A percentile compares a stretch with the other conserved stretches of the same genome.
These are phyloP conservation scores for Thamnaconus septentrionalis DNA, from an alignment of 2,113 vertebrate species.

Conservation along the genomic window DNA sequence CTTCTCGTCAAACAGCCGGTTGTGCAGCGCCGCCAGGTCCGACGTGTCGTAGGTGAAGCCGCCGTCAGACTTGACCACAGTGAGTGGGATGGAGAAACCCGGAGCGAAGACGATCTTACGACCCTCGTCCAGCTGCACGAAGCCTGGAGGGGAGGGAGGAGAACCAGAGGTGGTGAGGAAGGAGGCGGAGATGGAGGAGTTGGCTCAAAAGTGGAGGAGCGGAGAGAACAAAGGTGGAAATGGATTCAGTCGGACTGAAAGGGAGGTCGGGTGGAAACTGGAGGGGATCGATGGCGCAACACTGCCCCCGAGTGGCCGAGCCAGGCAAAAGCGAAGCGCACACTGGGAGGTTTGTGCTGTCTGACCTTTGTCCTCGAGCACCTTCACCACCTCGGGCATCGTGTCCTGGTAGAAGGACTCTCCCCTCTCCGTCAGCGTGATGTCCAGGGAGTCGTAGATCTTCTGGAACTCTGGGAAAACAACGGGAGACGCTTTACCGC, in stretches of 20 bases:
- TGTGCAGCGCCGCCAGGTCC: conserved; percentile 88
- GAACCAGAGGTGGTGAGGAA: not conserved
- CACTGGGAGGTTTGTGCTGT: not conserved
- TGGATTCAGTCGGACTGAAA: not conserved
- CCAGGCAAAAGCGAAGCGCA: not conserved
- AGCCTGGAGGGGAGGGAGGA: conserved; percentile 68
- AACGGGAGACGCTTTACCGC: not conserved
- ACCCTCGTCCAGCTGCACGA: conserved; percentile 88
- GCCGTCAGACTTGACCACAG: conserved; percentile 91
- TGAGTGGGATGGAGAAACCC: conserved; percentile 87
- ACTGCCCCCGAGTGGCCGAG: conserved; percentile 58
- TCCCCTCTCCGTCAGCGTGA: conserved; percentile 85
- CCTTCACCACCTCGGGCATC: conserved; percentile 87
- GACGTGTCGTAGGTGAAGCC: conserved; percentile 97
- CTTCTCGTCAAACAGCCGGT: conserved; percentile 86
- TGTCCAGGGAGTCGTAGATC: conserved; percentile 88
- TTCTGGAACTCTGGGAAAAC: conserved; percentile 87
- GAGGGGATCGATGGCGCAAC: conserved; percentile 6
- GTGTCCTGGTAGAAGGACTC: conserved; percentile 92
- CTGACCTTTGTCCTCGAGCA: conserved; percentile 75
- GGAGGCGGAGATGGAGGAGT: not conserved
- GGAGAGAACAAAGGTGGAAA: not conserved
- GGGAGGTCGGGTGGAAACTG: rapidly evolving
- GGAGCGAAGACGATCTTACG: conserved; percentile 89
- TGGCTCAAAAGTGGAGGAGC: not conserved